Evolutionary conservation across 2,888 invertebrate species (phyloP), one percentile per base, ranked within the genome.

Genomic region (Gandaritis pyraliata): DNA sequence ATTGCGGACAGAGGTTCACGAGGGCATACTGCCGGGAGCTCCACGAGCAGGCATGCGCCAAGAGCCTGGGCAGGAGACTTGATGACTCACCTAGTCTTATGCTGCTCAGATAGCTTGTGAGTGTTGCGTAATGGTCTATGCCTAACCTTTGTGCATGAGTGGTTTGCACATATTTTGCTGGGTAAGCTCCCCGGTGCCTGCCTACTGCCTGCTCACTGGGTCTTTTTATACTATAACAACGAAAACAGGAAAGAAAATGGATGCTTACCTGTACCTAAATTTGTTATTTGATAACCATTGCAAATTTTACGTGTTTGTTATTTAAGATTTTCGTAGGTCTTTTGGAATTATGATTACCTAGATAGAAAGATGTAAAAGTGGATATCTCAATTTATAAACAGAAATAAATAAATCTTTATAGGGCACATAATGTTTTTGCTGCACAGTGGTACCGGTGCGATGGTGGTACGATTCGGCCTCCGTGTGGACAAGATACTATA

Each of bases 21-120:
- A 74, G 90, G 12, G 86, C 90, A 0, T 90, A 90, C 73, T 90
- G 90, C 72, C 83, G 88, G 29, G 83, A 91, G 66, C 76, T 91
- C 12, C 91, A 91, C 48, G 82, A 90, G 72, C 74, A 80, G 53
- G 59, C 72, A 0, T 91, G 91, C 57, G 85, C 82, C 18, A 73
- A 54, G 53, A 71, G 70, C 0, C 53, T 73, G 0, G 85, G 83
- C 13, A 64, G 36, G 16, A 12, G 5, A 0, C 76, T 73, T 15
- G 83, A 87, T 7, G 72, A 76, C 15, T 57, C 69, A 0, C 71
- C 86, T 2, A 81, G 80, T 41, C 76, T 83, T 1, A 66, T 82
- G 36, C 54, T 86, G 8, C 73, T 89, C 3, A 76, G 72, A 62
- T 89, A 83, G 60, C 36, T 13, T 15, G 46, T 58, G 18, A 51